Evolutionary conservation across 2,888 invertebrate species (phyloP).

Genomic region (Crioceris asparagi): DNA sequence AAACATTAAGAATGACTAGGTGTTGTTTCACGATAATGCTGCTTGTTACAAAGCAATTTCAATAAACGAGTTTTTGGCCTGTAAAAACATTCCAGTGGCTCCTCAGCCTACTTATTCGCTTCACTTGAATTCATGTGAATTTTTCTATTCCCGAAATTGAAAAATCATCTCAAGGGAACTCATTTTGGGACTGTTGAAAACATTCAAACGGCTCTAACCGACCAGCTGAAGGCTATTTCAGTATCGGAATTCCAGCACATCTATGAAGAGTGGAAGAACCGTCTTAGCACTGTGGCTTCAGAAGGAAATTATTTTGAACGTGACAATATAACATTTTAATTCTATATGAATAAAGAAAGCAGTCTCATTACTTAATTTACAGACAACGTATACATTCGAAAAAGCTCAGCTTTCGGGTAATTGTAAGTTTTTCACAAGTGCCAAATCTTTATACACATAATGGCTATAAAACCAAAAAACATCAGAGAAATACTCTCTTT

Average conservation of each 20-base stretch:
- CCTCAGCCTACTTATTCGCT: constrained; percentile 6
- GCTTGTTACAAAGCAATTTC: constrained; percentile 1
- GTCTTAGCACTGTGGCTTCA: constrained; percentile 17
- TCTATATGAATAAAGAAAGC: too few relatives aligned
- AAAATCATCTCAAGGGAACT: constrained; percentile 16
- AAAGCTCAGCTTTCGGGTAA: too few relatives aligned
- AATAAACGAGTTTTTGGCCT: constrained; percentile 6
- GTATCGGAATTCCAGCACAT: constrained; percentile 8
- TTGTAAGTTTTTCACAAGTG: too few relatives aligned
- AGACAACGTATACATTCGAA: too few relatives aligned
- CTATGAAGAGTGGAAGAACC: constrained; percentile 19
- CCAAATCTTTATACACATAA: too few relatives aligned
- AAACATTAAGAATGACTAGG: constrained; percentile 4
- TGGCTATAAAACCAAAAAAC: too few relatives aligned
- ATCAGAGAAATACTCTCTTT: too few relatives aligned
- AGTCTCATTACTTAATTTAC: too few relatives aligned
- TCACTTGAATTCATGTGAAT: constrained; percentile 7
- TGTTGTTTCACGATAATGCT: constrained; percentile 2
- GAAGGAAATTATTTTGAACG: constrained; percentile 15
- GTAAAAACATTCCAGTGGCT: constrained; percentile 8
- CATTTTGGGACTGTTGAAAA: constrained; percentile 21
- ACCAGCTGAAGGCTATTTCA: constrained; percentile 21
- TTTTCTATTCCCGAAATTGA: constrained; percentile 9
- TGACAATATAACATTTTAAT: background rate
- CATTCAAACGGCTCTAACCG: constrained; percentile 20